These are phyloP conservation scores for Drosophila simulans DNA, from an alignment of 1,140 invertebrate genomes.

Conservation along the genomic window DNA sequence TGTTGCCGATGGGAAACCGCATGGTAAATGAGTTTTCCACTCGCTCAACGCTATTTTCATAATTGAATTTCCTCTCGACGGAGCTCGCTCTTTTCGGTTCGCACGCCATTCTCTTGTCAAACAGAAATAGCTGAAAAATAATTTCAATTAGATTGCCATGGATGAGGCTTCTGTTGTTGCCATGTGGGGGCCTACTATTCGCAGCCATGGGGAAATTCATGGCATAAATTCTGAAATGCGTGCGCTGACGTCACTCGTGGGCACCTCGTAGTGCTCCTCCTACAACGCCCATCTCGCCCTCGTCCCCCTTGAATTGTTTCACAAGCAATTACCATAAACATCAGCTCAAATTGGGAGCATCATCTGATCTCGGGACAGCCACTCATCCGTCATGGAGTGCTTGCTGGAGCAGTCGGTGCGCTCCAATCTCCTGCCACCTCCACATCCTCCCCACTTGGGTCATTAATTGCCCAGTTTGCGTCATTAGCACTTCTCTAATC, in stretches of 20 bases:
- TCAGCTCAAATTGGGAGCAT: conserved; percentile 73
- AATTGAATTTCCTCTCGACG: conserved; percentile 69
- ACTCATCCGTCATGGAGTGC: conserved; percentile 50
- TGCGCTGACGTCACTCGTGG: conserved; percentile 44
- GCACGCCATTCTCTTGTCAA: conserved; percentile 35
- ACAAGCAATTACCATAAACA: conserved; percentile 79
- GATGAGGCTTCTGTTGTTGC: conserved; percentile 49
- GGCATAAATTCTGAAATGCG: conserved; percentile 35
- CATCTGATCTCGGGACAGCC: conserved; percentile 49
- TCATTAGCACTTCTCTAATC: conserved; percentile 59
- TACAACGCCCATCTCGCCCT: neutral
- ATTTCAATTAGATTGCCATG: conserved; percentile 59
- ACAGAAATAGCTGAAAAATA: conserved; percentile 58
- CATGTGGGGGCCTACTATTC: conserved; percentile 10
- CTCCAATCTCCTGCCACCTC: neutral
- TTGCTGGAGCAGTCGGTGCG: conserved; percentile 21
- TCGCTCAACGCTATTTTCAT: conserved; percentile 64
- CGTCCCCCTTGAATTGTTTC: conserved; percentile 49
- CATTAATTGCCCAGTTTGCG: conserved; percentile 60
- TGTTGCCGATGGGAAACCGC: conserved; percentile 44
- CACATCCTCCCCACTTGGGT: conserved; percentile 11
- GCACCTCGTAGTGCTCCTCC: conserved; percentile 15
- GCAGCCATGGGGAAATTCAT: conserved; percentile 36
- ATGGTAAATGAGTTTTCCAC: conserved; percentile 50
- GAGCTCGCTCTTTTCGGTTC: conserved; percentile 30